Evolutionary conservation across 2,888 invertebrate species (phyloP).

Genomic region (Noctua janthe): DNA sequence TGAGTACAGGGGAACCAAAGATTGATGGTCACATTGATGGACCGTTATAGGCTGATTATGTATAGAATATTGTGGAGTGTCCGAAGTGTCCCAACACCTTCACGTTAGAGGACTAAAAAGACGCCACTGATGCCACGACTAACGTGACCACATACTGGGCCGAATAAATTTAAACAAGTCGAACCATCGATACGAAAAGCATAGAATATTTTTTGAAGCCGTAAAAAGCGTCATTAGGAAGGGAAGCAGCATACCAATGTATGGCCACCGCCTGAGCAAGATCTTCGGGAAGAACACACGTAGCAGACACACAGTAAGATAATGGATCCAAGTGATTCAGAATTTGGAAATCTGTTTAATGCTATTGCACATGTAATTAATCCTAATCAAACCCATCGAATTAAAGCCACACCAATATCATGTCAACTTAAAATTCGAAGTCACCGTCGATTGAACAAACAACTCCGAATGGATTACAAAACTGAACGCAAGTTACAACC

Average conservation of each 20-base stretch:
- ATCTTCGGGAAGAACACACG: neutral
- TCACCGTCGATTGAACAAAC: conserved; percentile 18
- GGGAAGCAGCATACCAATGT: neutral
- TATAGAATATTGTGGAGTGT: too few species aligned
- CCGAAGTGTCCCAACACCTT: too few species aligned
- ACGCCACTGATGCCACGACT: too few species aligned
- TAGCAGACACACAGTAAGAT: neutral
- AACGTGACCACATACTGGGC: too few species aligned
- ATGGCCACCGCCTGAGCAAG: neutral
- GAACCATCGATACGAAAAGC: too few species aligned
- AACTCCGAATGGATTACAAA: conserved; percentile 53
- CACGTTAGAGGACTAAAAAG: too few species aligned
- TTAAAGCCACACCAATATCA: conserved; percentile 3
- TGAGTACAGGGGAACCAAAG: neutral
- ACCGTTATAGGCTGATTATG: too few species aligned
- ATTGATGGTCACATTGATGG: too few species aligned
- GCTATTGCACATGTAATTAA: neutral
- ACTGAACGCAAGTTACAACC: conserved; percentile 30
- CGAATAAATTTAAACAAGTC: too few species aligned
- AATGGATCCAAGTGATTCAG: neutral
- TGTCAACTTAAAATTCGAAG: conserved; percentile 16
- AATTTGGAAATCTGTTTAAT: neutral
- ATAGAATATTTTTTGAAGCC: too few species aligned
- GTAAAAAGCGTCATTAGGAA: neutral
- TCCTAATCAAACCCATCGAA: neutral